Conservation (phyloP, 2,797 vertebrate genomes). For the Hydrophis major region DNA sequence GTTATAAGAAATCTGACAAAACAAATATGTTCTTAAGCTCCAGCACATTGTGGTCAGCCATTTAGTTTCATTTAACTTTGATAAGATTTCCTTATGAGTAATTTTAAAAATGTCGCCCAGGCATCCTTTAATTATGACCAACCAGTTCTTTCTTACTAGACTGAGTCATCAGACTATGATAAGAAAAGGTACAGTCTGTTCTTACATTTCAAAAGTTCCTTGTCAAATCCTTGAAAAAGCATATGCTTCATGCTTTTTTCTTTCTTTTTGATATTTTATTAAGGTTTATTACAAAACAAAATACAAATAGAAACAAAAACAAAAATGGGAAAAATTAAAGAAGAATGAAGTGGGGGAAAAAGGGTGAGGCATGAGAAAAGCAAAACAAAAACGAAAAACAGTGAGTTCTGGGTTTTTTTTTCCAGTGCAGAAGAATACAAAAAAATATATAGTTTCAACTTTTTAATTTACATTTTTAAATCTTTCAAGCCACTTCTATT, state of each 20-base stretch:
- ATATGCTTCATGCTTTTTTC: not conserved
- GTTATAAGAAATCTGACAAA: not conserved
- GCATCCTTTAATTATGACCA: slow-evolving; percentile 32
- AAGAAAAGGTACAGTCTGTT: slow-evolving; percentile 30
- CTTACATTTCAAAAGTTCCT: not conserved
- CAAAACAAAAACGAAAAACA: too few species aligned
- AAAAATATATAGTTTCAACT: too few species aligned
- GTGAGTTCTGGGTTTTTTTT: too few species aligned
- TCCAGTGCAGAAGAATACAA: too few species aligned
- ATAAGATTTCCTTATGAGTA: slow-evolving; percentile 18
- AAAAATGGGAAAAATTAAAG: not conserved
- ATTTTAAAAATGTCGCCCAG: not conserved
- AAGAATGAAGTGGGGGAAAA: not conserved
- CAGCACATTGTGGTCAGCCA: slow-evolving; percentile 28
- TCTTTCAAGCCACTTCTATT: too few species aligned
- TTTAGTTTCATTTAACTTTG: slow-evolving; percentile 36
- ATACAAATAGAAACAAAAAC: not conserved
- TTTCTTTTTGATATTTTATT: not conserved
- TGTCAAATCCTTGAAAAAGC: not conserved
- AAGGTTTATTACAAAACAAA: not conserved
- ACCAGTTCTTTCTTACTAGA: slow-evolving; percentile 15
- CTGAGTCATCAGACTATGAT: slow-evolving; percentile 19
- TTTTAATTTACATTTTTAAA: too few species aligned
- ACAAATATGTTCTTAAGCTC: not conserved
- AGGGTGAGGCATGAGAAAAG: too few species aligned